Percentiles rank a stretch among this genome's conserved stretches.
These are phyloP conservation scores for Chloropsis cyanopogon DNA, from an alignment of 2,113 vertebrate genomes.

Conservation along the genomic window DNA sequence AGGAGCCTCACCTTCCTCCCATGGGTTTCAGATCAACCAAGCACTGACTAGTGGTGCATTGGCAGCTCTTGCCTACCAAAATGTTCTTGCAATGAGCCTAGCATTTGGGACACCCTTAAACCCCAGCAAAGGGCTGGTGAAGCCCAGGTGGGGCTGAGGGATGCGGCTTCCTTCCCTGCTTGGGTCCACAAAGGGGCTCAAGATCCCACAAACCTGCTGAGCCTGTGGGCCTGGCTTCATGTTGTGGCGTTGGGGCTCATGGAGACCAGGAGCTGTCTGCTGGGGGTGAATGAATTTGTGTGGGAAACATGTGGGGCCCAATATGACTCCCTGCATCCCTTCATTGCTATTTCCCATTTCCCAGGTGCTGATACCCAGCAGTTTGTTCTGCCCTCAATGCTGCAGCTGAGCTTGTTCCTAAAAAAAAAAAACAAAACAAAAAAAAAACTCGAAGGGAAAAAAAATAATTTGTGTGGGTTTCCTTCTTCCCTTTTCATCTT, in stretches of 20 bases:
- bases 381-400: background rate
- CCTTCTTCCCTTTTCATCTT: background rate
- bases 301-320: background rate
- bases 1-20: background rate
- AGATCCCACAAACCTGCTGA: fast-evolving
- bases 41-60: background rate
- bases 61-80: background rate
- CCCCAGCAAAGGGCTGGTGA: background rate
- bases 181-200: background rate
- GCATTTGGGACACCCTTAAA: background rate
- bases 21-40: background rate
- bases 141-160: background rate
- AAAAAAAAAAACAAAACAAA: background rate
- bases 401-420: background rate
- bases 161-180: fast-evolving
- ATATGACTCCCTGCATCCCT: background rate
- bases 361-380: background rate
- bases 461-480: background rate
- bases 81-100: background rate
- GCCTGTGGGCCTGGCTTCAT: fast-evolving
- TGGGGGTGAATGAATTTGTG: background rate
- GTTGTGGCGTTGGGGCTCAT: fast-evolving
- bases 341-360: background rate
- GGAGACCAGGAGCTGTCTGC: background rate
- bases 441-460: background rate